Base-by-base conservation (phyloP, 2,113 vertebrate species). In the Eurystomus gularis region DNA sequence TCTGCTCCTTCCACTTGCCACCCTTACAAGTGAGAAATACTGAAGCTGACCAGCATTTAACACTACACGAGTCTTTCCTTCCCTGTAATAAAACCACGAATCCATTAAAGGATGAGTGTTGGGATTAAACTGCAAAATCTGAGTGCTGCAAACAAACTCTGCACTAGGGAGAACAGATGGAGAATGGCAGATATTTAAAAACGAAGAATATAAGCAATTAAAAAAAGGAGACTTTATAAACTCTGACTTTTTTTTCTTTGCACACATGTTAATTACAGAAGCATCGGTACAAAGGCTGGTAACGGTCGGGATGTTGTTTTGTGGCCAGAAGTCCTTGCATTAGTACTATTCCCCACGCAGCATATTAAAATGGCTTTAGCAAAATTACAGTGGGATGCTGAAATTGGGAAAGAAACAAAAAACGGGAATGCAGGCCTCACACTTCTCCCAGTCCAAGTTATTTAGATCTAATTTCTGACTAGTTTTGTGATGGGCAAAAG, bases 91-190 rank as follows among this genome's bases (percentile, higher is more conserved):
- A 96, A n/a, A 94, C 85, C 96, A 54, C 42, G 70, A 96, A 96
- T 96, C 95, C 87, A 94, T 94, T 96, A 97, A 76, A 97, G 39
- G 70, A 81, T 76, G 89, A 91, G 52, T 33, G 44, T 37, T 92
- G 73, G 85, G 91, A 96, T 92, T 88, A 91, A 97, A 82, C 42
- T 66, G 87, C 72, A 95, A 93, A 95, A 95, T 95, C 42, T 33
- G 57, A 97, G 86, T 37, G 69, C 70, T 73, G 46, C 86, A 94
- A 94, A 96, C 87, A 84, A 92, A 61, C 89, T 70, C 72, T 76
- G 64, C 84, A 68, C 82, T 94, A 57, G 75, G 60, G 85, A 96
- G 76, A 97, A 93, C 96, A 98, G 96, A 97, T 95, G 92, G 95
- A 96, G 92, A 97, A 96, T 68, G 82, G 87, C 73, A 92, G 92